Base-by-base conservation (phyloP, 2,888 invertebrate species). In the Disparrhopalites patrizii region DNA sequence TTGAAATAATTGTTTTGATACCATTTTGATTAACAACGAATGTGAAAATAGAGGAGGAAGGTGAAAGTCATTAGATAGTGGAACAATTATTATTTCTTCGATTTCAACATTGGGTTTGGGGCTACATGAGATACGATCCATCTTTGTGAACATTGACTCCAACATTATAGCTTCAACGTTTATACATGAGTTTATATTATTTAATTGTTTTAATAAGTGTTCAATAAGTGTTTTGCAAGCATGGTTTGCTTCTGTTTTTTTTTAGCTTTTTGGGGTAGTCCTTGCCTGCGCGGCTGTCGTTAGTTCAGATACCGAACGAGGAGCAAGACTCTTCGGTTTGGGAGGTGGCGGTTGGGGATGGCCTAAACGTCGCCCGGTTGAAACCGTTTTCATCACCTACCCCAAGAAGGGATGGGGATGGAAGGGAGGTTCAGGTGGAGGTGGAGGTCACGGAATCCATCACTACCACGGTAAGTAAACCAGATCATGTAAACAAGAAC, bases 261-360 rank as follows among this genome's bases (percentile, higher is more conserved):
- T 27, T 2, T 55, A 73, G 73, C 62, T 67, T 62, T 40, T 71
- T 63, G 71, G 68, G 67, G 66, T 71, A 60, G 61, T 71, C 33
- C 57, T 71, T 52, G 71, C 69, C 62, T 67, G 68, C 25, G 43
- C 63, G 51, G 67, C 57, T 38, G 57, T 60, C 36, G 65, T 43
- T 31, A 60, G 38, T 28, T 28, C 65, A 25, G 65, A 54, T n/a
- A 31, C 38, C 10, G 51, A 58, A 28, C 33, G 60, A 51, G 60
- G 51, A 38, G 30, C 51, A 1, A 40, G 62, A 38, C 54, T 63
- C 8, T 52, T 64, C 27, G 66, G 70, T 13, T 28, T 31, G 15
- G 64, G 62, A 36, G 68, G 70, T 5, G 67, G 71, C 60, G 71
- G 69, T 13, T 67, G 70, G 66, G 64, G 68, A 60, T 63, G 71